Base-by-base conservation (phyloP, 2,797 vertebrate species). In the Xiphophorus birchmanni region DNA sequence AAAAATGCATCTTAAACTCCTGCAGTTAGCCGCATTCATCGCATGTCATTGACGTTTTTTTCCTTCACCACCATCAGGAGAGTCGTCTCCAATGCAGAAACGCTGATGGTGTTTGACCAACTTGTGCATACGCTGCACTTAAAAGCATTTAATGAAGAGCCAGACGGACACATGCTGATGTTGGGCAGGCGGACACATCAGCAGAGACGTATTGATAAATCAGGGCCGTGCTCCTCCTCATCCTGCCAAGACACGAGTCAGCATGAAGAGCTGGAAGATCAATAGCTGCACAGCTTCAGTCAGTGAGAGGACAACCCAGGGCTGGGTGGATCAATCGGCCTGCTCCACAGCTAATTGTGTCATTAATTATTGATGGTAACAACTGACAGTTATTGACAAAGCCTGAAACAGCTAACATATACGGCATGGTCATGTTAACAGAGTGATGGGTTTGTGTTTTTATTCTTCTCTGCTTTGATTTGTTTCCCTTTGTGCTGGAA, bases 361-460 rank as follows among this genome's bases (percentile, higher is more conserved):
- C 92, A 93, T 94, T 90, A 92, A 94, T 93, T 93, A 94, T 93
- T 91, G 75, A 94, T 63, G 32, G 40, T 83, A 84, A 91, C 91
- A 90, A 77, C 40, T 6, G 86, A 80, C 76, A 80, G 80, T 80
- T 91, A 92, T 93, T 86, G 91, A 88, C 83, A 79, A 37, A 42
- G 65, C 40, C 73, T 79, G 77, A 23, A 78, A 77, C 80, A 50
- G 81, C 65, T 47, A 72, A 87, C 54, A 80, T 73, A 73, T 58
- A 45, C 74, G 26, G 32, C 32, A 69, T 52, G 67, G 76, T 84
- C 44, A 54, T 52, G 42, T 73, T 9, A 63, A 80, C 48, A 69
- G 7, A 48, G 21, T 11, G 4, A 58, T 45, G 4, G 48, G 8
- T 77, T 76, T 71, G 23, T 63, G 11, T 60, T 40, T 56, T 45